phyloP scores from a whole-genome alignment of 23 tunicate genomes.

The Trididemnum miniatum region DNA sequence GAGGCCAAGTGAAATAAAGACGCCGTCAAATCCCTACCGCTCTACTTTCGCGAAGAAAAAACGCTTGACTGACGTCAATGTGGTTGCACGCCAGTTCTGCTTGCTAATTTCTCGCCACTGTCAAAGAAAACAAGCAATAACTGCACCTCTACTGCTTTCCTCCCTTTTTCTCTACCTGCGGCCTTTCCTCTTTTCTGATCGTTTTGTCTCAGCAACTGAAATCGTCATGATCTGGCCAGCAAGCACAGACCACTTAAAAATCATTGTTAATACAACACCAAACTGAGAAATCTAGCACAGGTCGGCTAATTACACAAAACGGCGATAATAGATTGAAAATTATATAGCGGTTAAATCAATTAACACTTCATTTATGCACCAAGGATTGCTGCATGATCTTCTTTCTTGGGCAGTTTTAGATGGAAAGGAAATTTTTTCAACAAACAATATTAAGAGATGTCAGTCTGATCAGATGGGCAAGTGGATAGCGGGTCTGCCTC shows the following conservation, averaged over 20 bases:
- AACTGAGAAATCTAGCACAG: conserved; percentile 5
- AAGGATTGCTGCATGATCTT: too few relatives aligned
- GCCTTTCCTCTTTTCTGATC: background rate
- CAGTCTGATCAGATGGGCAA: too few relatives aligned
- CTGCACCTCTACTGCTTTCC: background rate
- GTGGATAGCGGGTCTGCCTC: too few relatives aligned
- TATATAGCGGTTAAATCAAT: too few relatives aligned
- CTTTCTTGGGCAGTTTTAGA: too few relatives aligned
- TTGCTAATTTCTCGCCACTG: background rate
- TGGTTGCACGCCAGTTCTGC: background rate
- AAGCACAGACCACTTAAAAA: background rate
- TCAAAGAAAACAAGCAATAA: too few relatives aligned
- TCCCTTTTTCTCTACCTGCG: background rate
- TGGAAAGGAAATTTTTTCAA: too few relatives aligned
- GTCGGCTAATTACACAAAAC: background rate
- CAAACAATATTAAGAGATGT: too few relatives aligned
- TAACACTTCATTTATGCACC: too few relatives aligned
- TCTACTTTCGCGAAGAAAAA: conserved; percentile 1
- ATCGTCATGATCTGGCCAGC: background rate
- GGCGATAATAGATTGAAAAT: background rate
- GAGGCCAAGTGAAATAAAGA: conserved; percentile 21
- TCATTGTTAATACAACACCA: conserved; percentile 1
- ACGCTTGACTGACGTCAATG: background rate
- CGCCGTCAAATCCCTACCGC: background rate
- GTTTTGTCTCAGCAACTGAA: background rate